Evolutionary conservation across 2,797 vertebrate species (phyloP), one percentile per base, ranked within the genome.

Genomic region (Valencia hispanica): DNA sequence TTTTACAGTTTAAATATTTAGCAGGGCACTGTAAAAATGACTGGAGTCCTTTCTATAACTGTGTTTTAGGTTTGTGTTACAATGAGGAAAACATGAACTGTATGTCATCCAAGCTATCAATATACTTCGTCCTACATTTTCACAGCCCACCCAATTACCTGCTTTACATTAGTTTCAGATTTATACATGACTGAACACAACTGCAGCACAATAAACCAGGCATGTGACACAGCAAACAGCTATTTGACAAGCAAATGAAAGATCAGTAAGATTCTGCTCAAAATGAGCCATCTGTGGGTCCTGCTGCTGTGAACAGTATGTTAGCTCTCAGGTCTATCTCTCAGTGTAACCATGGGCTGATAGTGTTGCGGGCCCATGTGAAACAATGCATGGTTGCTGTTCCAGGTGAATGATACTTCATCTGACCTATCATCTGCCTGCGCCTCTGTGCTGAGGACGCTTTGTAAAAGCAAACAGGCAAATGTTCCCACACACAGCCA

Each of bases 241-340:
- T 87, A 84, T 73, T 80, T 91, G 93, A 94, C 93, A 93, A 88
- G 81, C 78, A 89, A 87, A 87, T 93, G 89, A 92, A 90, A 88
- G 88, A 91, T 83, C 86, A 77, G 83, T 75, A 85, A 83, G 78
- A 76, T 78, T 91, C 82, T 90, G 61, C 87, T 84, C 79, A 82
- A 77, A 92, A 89, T 90, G 88, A 94, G 84, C 86, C 86, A 91
- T 94, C 85, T 88, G 86, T 74, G 85, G 84, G 90, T 80, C 79
- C 77, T 59, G 90, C 78, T 81, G 83, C 65, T n/a, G 75, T 9
- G 68, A 82, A 84, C 79, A 84, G 75, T 85, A 53, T 91, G 90
- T 92, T 91, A 86, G 91, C 81, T 43, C 84, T 89, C 85, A 88
- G 89, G 90, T 94, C 93, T 93, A 92, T 92, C 86, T 89, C 87